Evolutionary conservation across 2,113 vertebrate genomes (phyloP).

Genomic region (Ellobius talpinus): DNA sequence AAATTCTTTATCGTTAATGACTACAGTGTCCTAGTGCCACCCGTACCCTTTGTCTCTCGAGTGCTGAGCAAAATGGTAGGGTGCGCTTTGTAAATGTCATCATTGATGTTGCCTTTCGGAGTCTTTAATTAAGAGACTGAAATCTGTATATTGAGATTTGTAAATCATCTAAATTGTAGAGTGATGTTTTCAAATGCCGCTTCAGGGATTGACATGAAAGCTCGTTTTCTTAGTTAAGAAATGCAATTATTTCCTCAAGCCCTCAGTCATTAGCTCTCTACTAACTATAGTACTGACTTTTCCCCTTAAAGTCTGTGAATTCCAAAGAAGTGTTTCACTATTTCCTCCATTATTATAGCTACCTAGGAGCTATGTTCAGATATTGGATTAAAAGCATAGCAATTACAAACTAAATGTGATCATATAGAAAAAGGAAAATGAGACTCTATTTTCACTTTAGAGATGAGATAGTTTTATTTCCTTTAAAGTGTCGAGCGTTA

Average conservation of each 20-base stretch:
- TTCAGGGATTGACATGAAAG: constrained; percentile 76
- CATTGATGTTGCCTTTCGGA: constrained; percentile 72
- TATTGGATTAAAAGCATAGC: constrained; percentile 56
- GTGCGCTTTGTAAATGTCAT: constrained; percentile 47
- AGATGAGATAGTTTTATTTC: not conserved
- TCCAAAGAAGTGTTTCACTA: constrained; percentile 74
- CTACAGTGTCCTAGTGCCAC: constrained; percentile 40
- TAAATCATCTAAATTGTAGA: constrained; percentile 76
- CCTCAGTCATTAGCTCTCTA: constrained; percentile 76
- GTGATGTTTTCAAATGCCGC: constrained; percentile 71
- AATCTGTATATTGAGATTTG: constrained; percentile 73
- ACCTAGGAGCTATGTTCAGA: constrained; percentile 75
- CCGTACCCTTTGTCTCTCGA: constrained; percentile 49
- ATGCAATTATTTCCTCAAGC: constrained; percentile 74
- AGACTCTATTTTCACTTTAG: constrained; percentile 18
- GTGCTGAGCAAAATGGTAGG: constrained; percentile 78
- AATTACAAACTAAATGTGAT: constrained; percentile 57
- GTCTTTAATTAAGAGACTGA: constrained; percentile 78
- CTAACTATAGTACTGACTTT: constrained; percentile 71
- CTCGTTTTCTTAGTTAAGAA: constrained; percentile 73
- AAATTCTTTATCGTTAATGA: constrained; percentile 53
- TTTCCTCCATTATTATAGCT: constrained; percentile 75
- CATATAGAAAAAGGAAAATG: not conserved
- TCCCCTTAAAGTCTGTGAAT: constrained; percentile 73
- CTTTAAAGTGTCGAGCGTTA: not conserved